Base-by-base conservation (phyloP, 2,888 invertebrate genomes). In the Pelosia muscerda region DNA sequence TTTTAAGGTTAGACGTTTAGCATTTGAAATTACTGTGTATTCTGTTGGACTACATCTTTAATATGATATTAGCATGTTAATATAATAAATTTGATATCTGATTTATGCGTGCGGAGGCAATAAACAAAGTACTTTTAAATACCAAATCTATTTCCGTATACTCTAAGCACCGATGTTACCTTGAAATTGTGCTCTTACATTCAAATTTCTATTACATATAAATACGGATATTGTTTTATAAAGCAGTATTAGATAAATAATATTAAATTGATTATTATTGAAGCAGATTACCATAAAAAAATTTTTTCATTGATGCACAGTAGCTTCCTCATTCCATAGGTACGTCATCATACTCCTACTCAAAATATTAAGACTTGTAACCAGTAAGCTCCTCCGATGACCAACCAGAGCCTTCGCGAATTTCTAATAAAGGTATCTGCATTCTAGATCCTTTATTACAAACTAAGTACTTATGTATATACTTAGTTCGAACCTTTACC, bases 111-210 rank as follows among this genome's bases (percentile, higher is more conserved):
- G 66, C 63, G 62, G 72, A 69, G 70, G 74, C 71, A 69, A 74
- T 79, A 76, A 81, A 79, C 73, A 69, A 77, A 63, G 70, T 74
- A 72, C 74, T 62, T 62, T 73, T 72, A 75, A 79, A 77, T 77
- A 66, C 70, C 74, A 70, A 76, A 67, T 73, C 62, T 75, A 75
- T 69, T 77, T 81, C 79, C 81, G 81, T 73, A 75, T 81, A 74
- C 72, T 79, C 68, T 59, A 71, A 69, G 58, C 31, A 67, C 58
- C 62, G 60, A 72, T 77, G 15, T 81, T 68, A 64, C 81, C 81
- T 81, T 81, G 81, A 79, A 81, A 74, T 71, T 74, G 59, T 71
- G 56, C 73, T 73, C 71, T 79, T 73, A 73, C 73, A 74, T 81
- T 81, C 63, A 66, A 79, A 77, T 75, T 81, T 79, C 74, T 75